Percentiles rank a stretch among this genome's conserved stretches.
phyloP scores from a whole-genome alignment of 2,888 invertebrate species.

The Phymatocera aterrima region DNA sequence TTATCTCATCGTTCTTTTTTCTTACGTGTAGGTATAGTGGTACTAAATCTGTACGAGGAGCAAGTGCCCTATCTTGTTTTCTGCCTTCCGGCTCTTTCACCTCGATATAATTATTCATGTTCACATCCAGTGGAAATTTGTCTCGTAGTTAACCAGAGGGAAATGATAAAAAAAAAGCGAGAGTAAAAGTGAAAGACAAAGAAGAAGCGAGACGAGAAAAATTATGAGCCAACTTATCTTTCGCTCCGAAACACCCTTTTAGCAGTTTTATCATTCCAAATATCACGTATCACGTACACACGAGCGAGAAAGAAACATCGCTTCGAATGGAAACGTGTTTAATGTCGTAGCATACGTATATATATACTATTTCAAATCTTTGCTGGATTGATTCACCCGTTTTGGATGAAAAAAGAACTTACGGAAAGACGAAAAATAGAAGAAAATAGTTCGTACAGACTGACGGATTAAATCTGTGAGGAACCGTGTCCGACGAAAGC shows the following conservation, averaged over 20 bases:
- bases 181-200: neutral
- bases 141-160: neutral
- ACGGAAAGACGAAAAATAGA: neutral
- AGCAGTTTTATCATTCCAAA: neutral
- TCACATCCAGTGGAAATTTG: neutral
- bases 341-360: no score
- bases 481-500: constrained; percentile 8
- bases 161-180: neutral
- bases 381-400: neutral
- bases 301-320: neutral
- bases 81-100: neutral
- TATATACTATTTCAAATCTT: neutral
- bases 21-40: no score
- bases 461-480: neutral
- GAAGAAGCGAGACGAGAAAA: neutral
- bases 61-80: constrained; percentile 31
- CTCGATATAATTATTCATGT: neutral
- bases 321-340: neutral
- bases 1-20: neutral
- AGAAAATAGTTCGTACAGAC: neutral
- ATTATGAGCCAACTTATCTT: neutral
- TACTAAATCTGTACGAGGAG: neutral
- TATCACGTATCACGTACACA: no score
- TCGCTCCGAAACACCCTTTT: neutral
- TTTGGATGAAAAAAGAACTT: neutral